Evolutionary conservation across 2,113 vertebrate genomes (phyloP).

Genomic region (Tapirus terrestris): DNA sequence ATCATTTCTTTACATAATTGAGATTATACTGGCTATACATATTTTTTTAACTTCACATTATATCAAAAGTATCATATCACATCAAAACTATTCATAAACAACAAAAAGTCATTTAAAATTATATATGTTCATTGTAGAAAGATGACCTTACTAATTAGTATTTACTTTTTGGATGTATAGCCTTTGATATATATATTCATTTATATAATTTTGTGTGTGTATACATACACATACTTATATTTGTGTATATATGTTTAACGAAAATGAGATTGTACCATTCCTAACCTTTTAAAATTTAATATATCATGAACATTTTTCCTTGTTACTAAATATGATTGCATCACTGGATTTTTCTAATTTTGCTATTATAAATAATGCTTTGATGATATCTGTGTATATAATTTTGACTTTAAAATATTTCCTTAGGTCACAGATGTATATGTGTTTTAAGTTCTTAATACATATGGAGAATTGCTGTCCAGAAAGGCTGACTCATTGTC

Average conservation of each 20-base stretch:
- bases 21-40: background rate
- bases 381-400: background rate
- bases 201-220: background rate
- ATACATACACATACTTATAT: background rate
- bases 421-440: background rate
- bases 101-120: background rate
- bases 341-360: background rate
- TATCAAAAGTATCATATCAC: background rate
- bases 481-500: background rate
- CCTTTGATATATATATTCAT: background rate
- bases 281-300: background rate
- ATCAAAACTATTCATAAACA: background rate
- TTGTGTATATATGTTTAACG: background rate
- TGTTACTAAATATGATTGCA: background rate
- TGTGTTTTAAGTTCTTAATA: background rate
- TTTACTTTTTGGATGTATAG: background rate
- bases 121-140: background rate
- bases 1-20: background rate
- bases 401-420: conserved; percentile 4
- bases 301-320: background rate
- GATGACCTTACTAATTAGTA: background rate
- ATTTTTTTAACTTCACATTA: background rate
- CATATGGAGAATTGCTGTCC: background rate
- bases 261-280: background rate
- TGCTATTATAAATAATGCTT: background rate